Conservation (phyloP, 2,888 invertebrate species). For the Drosophila formosana region DNA sequence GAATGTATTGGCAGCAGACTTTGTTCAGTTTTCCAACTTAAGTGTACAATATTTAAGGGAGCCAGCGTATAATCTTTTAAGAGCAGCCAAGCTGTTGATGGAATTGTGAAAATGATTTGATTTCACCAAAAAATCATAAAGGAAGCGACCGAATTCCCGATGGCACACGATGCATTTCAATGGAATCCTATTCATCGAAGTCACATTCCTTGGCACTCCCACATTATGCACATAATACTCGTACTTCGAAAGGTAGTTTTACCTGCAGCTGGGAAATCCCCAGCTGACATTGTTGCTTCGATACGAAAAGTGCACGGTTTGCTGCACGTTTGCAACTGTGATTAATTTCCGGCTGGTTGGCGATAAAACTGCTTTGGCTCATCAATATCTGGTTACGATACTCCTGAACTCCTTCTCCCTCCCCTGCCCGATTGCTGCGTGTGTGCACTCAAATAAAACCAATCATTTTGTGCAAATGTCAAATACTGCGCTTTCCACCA, state of each 20-base stretch:
- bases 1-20: too few relatives aligned
- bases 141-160: not conserved
- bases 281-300: slow-evolving; percentile 5
- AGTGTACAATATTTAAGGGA: not conserved
- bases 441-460: slow-evolving; percentile 63
- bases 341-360: slow-evolving; percentile 69
- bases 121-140: not conserved
- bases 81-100: not conserved
- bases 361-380: slow-evolving; percentile 68
- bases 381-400: slow-evolving; percentile 66
- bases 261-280: slow-evolving; percentile 8
- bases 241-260: not conserved
- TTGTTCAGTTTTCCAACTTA: too few relatives aligned
- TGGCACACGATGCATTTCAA: slow-evolving; percentile 1
- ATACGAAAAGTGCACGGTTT: slow-evolving; percentile 36
- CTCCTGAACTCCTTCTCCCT: not conserved
- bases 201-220: slow-evolving; percentile 12
- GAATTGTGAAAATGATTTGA: not conserved
- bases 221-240: slow-evolving; percentile 4
- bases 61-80: not conserved
- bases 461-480: slow-evolving; percentile 63
- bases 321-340: slow-evolving; percentile 59
- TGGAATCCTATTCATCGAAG: slow-evolving; percentile 5
- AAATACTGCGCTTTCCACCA: slow-evolving; percentile 47
- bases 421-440: slow-evolving; percentile 34